Conservation (phyloP, 2,888 invertebrate genomes). For the Campoplex nolae region DNA sequence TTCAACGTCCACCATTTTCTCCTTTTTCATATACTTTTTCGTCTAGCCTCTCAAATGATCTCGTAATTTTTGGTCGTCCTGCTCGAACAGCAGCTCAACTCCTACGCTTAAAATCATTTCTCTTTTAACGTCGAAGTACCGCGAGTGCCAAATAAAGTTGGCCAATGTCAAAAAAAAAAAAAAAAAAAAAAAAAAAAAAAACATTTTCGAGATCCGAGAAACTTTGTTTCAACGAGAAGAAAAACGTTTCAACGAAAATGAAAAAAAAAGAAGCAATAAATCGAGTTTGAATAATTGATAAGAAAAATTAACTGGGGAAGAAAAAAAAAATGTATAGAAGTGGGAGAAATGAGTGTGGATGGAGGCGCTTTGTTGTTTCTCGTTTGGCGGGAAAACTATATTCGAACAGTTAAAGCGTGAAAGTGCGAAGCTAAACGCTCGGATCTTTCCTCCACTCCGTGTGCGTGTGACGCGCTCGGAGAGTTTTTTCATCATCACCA, state of each 20-base stretch:
- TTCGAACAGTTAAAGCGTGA: constrained; percentile 25
- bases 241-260: not conserved
- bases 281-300: not conserved
- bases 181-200: not conserved
- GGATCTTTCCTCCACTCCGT: constrained; percentile 57
- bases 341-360: not conserved
- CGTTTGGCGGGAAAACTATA: constrained; percentile 21
- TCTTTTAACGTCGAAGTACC: constrained; percentile 8
- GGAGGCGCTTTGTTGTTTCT: not conserved
- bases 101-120: constrained; percentile 3
- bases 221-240: not conserved
- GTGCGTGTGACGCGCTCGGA: constrained; percentile 48
- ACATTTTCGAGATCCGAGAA: not conserved
- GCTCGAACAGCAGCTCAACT: not conserved
- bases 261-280: not conserved
- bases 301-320: not conserved
- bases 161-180: not conserved
- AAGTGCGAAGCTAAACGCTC: constrained; percentile 23
- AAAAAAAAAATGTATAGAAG: not conserved
- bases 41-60: constrained; percentile 2
- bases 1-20: not conserved
- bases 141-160: constrained; percentile 20
- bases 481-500: constrained; percentile 68
- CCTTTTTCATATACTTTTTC: not conserved
- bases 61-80: constrained; percentile 26